Evolutionary conservation across 2,888 invertebrate species (phyloP), one percentile per base, ranked within the genome.

Genomic region (Noctua comes): DNA sequence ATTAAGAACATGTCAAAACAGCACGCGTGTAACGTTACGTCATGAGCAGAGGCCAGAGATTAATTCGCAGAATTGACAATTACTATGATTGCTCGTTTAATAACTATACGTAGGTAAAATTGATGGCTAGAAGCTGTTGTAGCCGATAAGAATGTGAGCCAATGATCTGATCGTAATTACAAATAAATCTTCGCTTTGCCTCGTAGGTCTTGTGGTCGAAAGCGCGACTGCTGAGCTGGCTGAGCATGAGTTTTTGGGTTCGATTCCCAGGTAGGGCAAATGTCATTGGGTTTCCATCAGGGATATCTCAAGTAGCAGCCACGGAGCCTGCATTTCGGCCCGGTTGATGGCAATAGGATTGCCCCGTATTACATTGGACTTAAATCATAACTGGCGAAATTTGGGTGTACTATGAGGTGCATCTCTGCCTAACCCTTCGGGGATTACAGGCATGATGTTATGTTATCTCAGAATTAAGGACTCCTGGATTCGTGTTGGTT

Each of bases 1-100:
- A 87, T 77, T 74, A 87, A 88, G 62, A 72, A 62, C 48, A 46
- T 11, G 73, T 74, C 77, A 86, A 80, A 79, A 79, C 62, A 76
- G 77, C 83, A 86, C 88, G 88, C 86, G 88, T 78, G 75, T 77
- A 79, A 89, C 73, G 83, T 91, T 90, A 88, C 79, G 85, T 87
- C 86, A 89, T 83, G 70, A 77, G n/a, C 72, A 62, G 62, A 31
- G 62, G 8, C 21, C 77, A 69, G 27, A 86, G 76, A 81, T 79
- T 77, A 71, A 69, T 75, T 77, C 54, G 69, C 76, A 64, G 79
- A 74, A 76, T 59, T 40, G 54, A 40, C 57, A 71, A 62, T 79
- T 66, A 62, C 27, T 31, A 10, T 18, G 27, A 62, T 18, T 57
- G 40, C 21, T 13, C 48, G 6, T n/a, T 75, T 57, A 48, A 75